Conservation (phyloP, 1,140 invertebrate genomes). For the Neodiprion virginianus region DNA sequence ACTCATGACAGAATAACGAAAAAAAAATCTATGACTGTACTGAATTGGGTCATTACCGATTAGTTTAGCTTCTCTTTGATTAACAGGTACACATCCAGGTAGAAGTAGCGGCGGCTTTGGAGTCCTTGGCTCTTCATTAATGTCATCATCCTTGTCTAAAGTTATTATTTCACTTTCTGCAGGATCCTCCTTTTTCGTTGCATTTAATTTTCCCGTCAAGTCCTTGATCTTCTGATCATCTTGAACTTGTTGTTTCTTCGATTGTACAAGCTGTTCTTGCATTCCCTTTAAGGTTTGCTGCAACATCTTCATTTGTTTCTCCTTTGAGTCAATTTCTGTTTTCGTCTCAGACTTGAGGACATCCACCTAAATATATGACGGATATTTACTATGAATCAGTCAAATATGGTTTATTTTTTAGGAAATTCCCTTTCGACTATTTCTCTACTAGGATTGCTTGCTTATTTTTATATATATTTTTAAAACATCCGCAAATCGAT, state of each 20-base stretch:
- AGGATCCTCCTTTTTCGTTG: constrained; percentile 49
- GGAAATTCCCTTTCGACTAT: not conserved
- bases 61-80: constrained; percentile 69
- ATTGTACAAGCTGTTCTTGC: constrained; percentile 77
- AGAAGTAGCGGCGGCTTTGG: constrained; percentile 44
- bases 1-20: no score
- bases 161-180: constrained; percentile 57
- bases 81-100: constrained; percentile 52
- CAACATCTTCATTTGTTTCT: constrained; percentile 75
- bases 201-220: constrained; percentile 64
- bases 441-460: no score
- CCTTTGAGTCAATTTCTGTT: constrained; percentile 72
- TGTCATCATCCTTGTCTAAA: constrained; percentile 60
- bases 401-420: not conserved
- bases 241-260: constrained; percentile 68
- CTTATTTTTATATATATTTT: no score
- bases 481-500: no score
- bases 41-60: constrained; percentile 55
- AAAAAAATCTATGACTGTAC: no score
- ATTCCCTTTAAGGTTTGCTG: constrained; percentile 83
- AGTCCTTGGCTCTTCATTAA: constrained; percentile 58
- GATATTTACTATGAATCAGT: not conserved
- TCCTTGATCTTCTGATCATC: constrained; percentile 69
- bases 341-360: constrained; percentile 72
- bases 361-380: constrained; percentile 60